phyloP scores from a whole-genome alignment of 2,113 vertebrate genomes.

The Cyanoderma ruficeps region DNA sequence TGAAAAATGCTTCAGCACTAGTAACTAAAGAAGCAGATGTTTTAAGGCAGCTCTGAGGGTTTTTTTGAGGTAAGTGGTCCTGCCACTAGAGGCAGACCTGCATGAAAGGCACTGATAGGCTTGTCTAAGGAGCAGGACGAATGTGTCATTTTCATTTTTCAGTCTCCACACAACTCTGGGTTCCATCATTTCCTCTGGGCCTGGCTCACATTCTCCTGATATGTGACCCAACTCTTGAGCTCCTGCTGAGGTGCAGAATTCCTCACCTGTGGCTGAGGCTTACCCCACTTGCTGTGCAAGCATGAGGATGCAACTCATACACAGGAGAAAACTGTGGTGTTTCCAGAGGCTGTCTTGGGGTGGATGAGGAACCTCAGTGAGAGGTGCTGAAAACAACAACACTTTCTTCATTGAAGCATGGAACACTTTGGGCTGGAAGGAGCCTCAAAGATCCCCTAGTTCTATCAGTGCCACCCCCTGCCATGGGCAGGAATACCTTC shows the following conservation, averaged over 20 bases:
- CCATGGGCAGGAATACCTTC: background rate
- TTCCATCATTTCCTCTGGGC: background rate
- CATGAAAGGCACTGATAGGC: background rate
- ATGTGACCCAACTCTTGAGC: fast-evolving
- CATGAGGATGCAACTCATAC: fast-evolving
- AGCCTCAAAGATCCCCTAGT: fast-evolving
- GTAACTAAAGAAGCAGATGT: background rate
- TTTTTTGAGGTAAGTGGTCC: background rate
- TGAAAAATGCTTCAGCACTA: background rate
- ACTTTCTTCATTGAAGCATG: background rate
- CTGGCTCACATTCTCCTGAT: fast-evolving
- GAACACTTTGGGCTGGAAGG: background rate
- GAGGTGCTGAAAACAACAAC: background rate
- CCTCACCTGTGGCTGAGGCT: background rate
- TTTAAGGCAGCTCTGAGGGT: background rate
- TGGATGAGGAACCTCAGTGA: background rate
- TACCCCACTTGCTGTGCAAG: too few relatives aligned
- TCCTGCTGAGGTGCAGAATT: background rate
- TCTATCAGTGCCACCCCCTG: too few relatives aligned
- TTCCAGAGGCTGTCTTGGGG: background rate
- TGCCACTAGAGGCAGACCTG: background rate
- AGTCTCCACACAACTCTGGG: background rate
- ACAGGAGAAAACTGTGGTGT: fast-evolving
- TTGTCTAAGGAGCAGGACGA: background rate
- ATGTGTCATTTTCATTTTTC: fast-evolving